Base-by-base conservation (phyloP, 2,888 invertebrate genomes). In the Cheilosia scutellata region DNA sequence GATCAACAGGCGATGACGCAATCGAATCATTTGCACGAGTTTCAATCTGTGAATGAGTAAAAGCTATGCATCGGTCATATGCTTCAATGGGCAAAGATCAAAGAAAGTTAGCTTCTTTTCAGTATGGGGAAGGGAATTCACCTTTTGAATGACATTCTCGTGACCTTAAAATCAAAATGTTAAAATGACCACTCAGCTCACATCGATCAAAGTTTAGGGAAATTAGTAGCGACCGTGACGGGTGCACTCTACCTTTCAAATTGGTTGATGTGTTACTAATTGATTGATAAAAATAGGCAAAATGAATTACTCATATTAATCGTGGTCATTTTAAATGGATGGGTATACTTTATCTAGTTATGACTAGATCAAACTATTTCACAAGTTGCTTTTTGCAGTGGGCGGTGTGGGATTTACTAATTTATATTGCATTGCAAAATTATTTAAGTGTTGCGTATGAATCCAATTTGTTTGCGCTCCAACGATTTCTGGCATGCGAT, bases 121-220 rank as follows among this genome's bases (percentile, higher is more conserved):
- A 29, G 16, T 20, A 29, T 16, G 31, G 1, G n/a, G 3, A 58
- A 27, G 40, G 58, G 58, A 13, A 1, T 40, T 58, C 20, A 37
- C 57, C 16, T 33, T 27, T 44, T n/a, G 11, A 42, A 42, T 4
- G 16, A n/a, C 7, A 31, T 44, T n/a, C 47, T 6, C 0, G 27
- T 16, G 25, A 44, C 16, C 31, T 62, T 63, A 11, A 63, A 47
- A 47, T 33, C 9, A 47, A 47, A 47, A n/a, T 31, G 29, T 47
- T 11, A 33, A 47, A 20, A 33, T 20, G 25, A 60, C 37, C 60
- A 42, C 27, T 60, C 13, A 4, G 29, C 29, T n/a, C 60, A 9
- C 55, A 57, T 57, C 55, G n/a, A 57, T 57, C 55, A 57, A 57
- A 57, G 2, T 55, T 29, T 55, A 16, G 31, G 40, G 13, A 58